Evolutionary conservation across 2,888 invertebrate genomes (phyloP).

Genomic region (Drosophila prostipennis): DNA sequence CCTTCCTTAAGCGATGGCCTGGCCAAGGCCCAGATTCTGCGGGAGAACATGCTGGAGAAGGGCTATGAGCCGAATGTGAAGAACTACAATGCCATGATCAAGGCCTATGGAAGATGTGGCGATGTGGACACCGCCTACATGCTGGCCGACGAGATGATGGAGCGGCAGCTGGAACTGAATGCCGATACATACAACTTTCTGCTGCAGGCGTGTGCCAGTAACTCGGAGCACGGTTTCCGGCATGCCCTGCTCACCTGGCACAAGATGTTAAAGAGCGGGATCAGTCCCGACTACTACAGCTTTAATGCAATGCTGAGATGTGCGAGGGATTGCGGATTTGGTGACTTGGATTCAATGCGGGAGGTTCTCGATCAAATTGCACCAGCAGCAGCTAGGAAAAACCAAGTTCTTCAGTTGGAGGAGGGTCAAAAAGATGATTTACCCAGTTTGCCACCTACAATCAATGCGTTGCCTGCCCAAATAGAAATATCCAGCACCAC

Average conservation of each 20-base stretch:
- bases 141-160: conserved; percentile 93
- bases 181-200: conserved; percentile 91
- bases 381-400: conserved; percentile 12
- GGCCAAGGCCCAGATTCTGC: conserved; percentile 87
- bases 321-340: conserved; percentile 92
- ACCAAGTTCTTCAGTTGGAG: not conserved
- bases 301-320: conserved; percentile 93
- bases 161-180: conserved; percentile 87
- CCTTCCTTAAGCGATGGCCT: conserved; percentile 89
- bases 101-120: conserved; percentile 94
- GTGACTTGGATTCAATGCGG: conserved; percentile 86
- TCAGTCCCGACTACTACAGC: conserved; percentile 89
- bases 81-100: conserved; percentile 95
- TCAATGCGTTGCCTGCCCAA: not conserved
- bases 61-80: conserved; percentile 89
- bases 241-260: conserved; percentile 91
- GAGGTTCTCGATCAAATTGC: conserved; percentile 84
- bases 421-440: conserved; percentile 6
- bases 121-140: conserved; percentile 91
- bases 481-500: conserved; percentile 13
- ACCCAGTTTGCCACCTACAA: not conserved
- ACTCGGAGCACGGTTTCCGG: conserved; percentile 90
- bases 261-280: conserved; percentile 88
- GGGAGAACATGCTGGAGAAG: conserved; percentile 89
- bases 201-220: conserved; percentile 92